phyloP scores from a whole-genome alignment of 2,113 vertebrate genomes.

The Merops nubicus region DNA sequence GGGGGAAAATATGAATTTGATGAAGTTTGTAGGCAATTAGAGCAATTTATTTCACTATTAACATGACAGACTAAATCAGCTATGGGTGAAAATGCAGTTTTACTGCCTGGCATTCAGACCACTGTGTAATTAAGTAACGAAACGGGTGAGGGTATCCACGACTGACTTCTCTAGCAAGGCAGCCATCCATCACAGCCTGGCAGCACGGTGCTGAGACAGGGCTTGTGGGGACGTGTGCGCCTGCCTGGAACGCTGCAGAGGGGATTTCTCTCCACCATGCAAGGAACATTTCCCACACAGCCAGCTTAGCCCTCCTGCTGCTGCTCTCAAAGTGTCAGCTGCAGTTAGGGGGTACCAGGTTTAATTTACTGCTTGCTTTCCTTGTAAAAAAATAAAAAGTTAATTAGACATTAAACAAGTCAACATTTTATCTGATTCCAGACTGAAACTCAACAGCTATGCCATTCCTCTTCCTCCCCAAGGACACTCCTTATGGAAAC shows the following conservation, averaged over 20 bases:
- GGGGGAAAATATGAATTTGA: slow-evolving; percentile 80
- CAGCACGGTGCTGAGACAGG: not conserved
- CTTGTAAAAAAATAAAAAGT: not conserved
- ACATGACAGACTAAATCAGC: slow-evolving; percentile 81
- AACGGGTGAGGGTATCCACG: not conserved
- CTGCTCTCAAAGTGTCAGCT: not conserved
- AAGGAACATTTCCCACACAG: not conserved
- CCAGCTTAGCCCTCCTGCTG: not conserved
- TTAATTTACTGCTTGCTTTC: not conserved
- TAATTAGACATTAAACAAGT: not conserved
- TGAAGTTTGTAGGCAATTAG: slow-evolving; percentile 83
- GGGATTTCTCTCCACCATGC: not conserved
- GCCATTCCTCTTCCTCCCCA: not conserved
- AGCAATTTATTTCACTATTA: slow-evolving; percentile 90
- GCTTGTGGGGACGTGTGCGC: not conserved
- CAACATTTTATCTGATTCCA: not conserved
- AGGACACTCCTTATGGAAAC: not conserved
- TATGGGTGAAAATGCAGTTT: slow-evolving; percentile 78
- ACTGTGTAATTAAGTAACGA: slow-evolving; percentile 66
- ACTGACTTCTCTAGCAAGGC: not conserved
- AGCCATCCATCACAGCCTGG: slow-evolving; percentile 52
- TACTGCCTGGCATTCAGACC: slow-evolving; percentile 45
- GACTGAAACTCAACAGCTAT: not conserved
- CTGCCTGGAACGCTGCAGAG: not conserved
- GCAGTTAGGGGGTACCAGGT: not conserved